Evolutionary conservation across 2,888 invertebrate species (phyloP), one percentile per base, ranked within the genome.

Genomic region (Timema cristinae): DNA sequence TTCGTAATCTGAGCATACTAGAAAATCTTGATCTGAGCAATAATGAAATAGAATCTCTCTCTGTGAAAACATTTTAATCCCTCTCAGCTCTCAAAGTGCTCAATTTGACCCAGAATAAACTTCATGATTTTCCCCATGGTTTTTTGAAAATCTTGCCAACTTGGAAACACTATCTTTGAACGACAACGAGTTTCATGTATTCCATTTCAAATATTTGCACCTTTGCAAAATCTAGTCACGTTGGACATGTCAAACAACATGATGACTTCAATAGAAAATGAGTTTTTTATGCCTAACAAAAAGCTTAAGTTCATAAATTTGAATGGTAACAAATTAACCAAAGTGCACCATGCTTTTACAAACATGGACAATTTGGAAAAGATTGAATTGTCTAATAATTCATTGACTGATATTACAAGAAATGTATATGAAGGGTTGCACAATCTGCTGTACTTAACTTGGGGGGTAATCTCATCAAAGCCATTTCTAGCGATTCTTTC

Each of bases 221-320:
- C 88, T 16, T 85, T 91, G 80, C 85, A 84, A 76, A 84, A 84
- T 75, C 84, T 95, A 76, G 84, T 86, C 77, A 84, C 85, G 75
- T 84, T 95, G 77, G 92, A 94, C 81, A 82, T 95, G 73, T 90
- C 91, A 72, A 83, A 87, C 79, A 94, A 94, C 83, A 82, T 82
- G 76, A 83, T 94, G 77, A 88, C 89, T 72, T 90, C 89, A 67
- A 87, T 94, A 80, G 86, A 90, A 78, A 91, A 93, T 82, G 90
- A 91, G 82, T 92, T 90, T 80, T 93, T 93, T 85, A 87, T 87
- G 79, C 87, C 88, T 76, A 93, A 93, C 82, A 85, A 84, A 78
- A 84, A 87, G 81, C 85, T 91, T 78, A 86, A 86, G 82, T 82
- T 84, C 78, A 84, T 92, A 79, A 83, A 85, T 79, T 84, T 91